Conservation (phyloP, 2,888 invertebrate genomes). For the Orgyia antiqua region DNA sequence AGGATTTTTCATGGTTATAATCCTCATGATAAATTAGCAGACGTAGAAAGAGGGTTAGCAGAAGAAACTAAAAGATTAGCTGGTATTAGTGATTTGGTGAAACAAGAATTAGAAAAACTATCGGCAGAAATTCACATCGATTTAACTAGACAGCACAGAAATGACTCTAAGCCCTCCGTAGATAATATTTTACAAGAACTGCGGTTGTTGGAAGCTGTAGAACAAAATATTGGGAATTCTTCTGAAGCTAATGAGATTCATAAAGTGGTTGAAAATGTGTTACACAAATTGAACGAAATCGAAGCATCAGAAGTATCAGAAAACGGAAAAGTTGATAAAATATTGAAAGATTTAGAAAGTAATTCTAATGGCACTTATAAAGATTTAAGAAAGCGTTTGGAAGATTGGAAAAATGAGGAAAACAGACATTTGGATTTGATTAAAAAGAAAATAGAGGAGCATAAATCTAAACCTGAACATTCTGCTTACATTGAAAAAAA, state of each 20-base stretch:
- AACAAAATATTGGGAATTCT: constrained; percentile 32
- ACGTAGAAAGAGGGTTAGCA: constrained; percentile 31
- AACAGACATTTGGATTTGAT: constrained; percentile 18
- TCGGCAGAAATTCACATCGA: constrained; percentile 35
- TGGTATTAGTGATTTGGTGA: constrained; percentile 39
- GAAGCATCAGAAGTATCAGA: constrained; percentile 26
- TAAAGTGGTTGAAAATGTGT: constrained; percentile 36
- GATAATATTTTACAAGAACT: constrained; percentile 41
- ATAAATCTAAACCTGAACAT: constrained; percentile 8
- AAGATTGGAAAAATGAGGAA: constrained; percentile 31
- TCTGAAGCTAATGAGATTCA: constrained; percentile 39
- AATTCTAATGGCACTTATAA: constrained; percentile 21
- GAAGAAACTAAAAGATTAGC: constrained; percentile 39
- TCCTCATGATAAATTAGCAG: constrained; percentile 23
- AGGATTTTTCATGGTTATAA: constrained; percentile 10
- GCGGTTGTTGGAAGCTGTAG: constrained; percentile 38
- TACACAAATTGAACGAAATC: constrained; percentile 19
- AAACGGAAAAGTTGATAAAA: constrained; percentile 35
- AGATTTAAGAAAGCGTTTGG: constrained; percentile 24
- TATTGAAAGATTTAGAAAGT: constrained; percentile 31
- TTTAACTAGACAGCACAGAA: constrained; percentile 22
- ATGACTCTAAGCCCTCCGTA: constrained; percentile 26
- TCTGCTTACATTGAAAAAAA: neutral
- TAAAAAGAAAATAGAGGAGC: constrained; percentile 17
- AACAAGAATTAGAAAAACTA: constrained; percentile 41